A percentile compares a stretch with the other conserved stretches of the same genome.
Evolutionary conservation across 2,797 vertebrate genomes (phyloP).

Genomic region (Channallabes apus): DNA sequence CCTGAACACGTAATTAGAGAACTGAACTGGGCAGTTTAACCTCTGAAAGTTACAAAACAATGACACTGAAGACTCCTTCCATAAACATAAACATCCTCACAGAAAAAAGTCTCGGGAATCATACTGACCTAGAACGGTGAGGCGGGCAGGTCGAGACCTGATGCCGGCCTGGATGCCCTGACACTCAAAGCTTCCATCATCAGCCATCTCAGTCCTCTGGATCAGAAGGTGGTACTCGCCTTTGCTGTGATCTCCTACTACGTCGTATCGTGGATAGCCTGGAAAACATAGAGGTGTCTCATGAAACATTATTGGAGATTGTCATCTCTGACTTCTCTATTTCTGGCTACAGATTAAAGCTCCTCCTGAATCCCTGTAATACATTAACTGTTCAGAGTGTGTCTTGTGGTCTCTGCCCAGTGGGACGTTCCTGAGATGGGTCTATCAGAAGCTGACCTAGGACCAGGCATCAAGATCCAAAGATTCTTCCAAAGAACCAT

Average conservation of each 20-base stretch:
- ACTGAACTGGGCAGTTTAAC: neutral
- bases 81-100: neutral
- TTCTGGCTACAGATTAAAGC: neutral
- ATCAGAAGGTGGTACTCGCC: conserved; percentile 89
- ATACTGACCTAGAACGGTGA: conserved; percentile 85
- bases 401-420: neutral
- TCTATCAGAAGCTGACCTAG: neutral
- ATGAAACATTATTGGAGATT: no score
- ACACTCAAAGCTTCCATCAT: conserved; percentile 87
- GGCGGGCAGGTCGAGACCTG: conserved; percentile 82
- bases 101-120: neutral
- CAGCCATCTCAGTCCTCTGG: conserved; percentile 76
- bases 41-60: neutral
- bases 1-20: neutral
- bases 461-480: no score
- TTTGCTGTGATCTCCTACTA: conserved; percentile 85
- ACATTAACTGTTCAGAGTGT: neutral
- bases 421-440: neutral
- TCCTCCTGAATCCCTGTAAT: neutral
- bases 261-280: conserved; percentile 84
- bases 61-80: neutral
- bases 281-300: conserved; percentile 29
- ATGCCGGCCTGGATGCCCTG: conserved; percentile 89
- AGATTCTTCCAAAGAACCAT: neutral
- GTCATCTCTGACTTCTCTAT: neutral